Base-by-base conservation (phyloP, 2,113 vertebrate genomes). In the Plestiodon gilberti region DNA sequence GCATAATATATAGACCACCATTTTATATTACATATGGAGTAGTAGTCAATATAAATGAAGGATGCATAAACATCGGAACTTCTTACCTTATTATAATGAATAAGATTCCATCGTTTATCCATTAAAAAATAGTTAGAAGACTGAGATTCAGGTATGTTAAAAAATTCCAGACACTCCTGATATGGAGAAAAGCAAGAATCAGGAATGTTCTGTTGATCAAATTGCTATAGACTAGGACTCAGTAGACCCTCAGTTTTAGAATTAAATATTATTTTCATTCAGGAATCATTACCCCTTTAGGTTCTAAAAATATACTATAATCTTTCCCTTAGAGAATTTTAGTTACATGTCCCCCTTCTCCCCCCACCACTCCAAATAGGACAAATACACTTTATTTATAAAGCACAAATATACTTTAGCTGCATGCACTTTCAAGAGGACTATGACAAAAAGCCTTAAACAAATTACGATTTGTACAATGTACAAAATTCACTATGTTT, bases 101-200 rank as follows among this genome's bases (percentile, higher is more conserved):
- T 99, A 86, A 99, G 98, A 91, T 99, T 99, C 99, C 99, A 99
- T 35, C 98, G 96, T 91, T 99, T 99, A 96, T 99, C 99, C 99
- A 99, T 99, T 81, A 99, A 97, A 95, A 99, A 99, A 92, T 98
- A 99, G 89, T 98, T 98, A 38, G 98, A 98, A 3, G 98, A 98
- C 86, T 99, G 97, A 2, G 99, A 98, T 91, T 99, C 99, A 6
- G 98, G 98, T 88, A 99, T 99, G 89, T 99, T 99, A 96, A 99
- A 99, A 95, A 99, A 99, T 90, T 99, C 99, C 88, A 99, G 93
- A 86, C 99, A 99, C 82, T 99, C 99, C 99, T 99, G 89, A 92
- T 79, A 90, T 84, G 40, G 77, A 80, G 87, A 92, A 80, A 76
- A 93, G 90, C 38, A 81, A 48, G 75, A 83, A 91, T 62, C 3